These are phyloP conservation scores for Remorina albescens DNA, from an alignment of 2,797 vertebrate species.

Conservation along the genomic window DNA sequence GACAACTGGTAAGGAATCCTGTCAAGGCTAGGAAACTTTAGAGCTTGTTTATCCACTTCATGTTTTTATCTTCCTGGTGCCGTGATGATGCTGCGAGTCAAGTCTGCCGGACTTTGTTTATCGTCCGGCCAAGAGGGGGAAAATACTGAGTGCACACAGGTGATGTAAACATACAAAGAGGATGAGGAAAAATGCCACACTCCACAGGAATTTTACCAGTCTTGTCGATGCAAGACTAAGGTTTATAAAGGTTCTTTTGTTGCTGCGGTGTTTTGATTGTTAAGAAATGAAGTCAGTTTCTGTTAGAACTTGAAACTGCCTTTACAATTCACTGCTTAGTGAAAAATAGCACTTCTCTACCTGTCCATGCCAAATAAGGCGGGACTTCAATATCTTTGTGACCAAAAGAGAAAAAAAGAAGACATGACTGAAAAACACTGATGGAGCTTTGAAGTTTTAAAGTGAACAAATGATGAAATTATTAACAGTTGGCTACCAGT, in stretches of 20 bases:
- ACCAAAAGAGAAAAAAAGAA: conserved; percentile 45
- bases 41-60: conserved; percentile 71
- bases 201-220: conserved; percentile 27
- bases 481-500: conserved; percentile 53
- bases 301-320: conserved; percentile 41
- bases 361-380: conserved; percentile 45
- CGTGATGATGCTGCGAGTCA: conserved; percentile 60
- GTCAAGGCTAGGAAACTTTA: conserved; percentile 67
- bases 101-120: conserved; percentile 68
- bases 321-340: conserved; percentile 12
- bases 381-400: conserved; percentile 40
- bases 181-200: conserved; percentile 30
- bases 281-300: conserved; percentile 12
- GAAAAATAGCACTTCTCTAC: conserved; percentile 21
- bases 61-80: conserved; percentile 61
- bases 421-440: conserved; percentile 36
- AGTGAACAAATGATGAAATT: conserved; percentile 51
- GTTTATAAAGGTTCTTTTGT: conserved; percentile 6
- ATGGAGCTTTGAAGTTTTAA: conserved; percentile 57
- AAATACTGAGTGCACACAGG: conserved; percentile 49
- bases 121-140: conserved; percentile 48
- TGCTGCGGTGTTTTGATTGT: conserved; percentile 37
- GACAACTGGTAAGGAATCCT: conserved; percentile 67
- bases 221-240: conserved; percentile 2
- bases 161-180: conserved; percentile 56